These are phyloP conservation scores for Lithodes maja DNA, from an alignment of 2,888 invertebrate genomes.

Conservation along the genomic window DNA sequence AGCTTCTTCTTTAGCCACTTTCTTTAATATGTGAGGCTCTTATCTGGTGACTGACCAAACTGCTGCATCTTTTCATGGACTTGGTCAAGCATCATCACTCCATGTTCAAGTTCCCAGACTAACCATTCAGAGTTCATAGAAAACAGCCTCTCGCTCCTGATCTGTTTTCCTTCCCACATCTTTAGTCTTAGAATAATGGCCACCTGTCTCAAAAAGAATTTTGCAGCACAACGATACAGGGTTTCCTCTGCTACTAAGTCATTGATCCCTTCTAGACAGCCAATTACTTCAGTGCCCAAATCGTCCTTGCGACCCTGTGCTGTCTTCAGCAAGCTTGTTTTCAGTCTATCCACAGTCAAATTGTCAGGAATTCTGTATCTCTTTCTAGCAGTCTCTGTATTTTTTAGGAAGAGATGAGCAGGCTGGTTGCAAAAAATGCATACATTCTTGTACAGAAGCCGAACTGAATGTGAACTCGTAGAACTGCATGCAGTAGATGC, in stretches of 20 bases:
- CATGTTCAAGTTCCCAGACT: constrained; percentile 19
- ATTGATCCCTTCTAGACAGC: constrained; percentile 32
- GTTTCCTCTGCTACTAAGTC: constrained; percentile 45
- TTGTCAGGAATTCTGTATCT: constrained; percentile 33
- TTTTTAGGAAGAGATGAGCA: constrained; percentile 15
- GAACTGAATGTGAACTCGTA: constrained; percentile 10
- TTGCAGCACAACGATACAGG: constrained; percentile 37
- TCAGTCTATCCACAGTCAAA: constrained; percentile 44
- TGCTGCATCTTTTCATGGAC: constrained; percentile 29
- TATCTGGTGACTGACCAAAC: constrained; percentile 40
- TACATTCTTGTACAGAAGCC: constrained; percentile 8
- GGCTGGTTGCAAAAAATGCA: constrained; percentile 40
- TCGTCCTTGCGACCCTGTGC: constrained; percentile 35
- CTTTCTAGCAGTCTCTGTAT: constrained; percentile 30
- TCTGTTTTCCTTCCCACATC: constrained; percentile 17
- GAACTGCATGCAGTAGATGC: constrained; percentile 15
- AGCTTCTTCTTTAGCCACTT: constrained; percentile 31
- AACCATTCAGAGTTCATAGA: constrained; percentile 38
- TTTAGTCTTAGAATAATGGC: constrained; percentile 23
- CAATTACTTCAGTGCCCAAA: constrained; percentile 24
- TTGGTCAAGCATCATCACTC: constrained; percentile 11
- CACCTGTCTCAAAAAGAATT: constrained; percentile 24
- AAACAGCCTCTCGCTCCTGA: constrained; percentile 40
- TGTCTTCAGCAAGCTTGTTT: constrained; percentile 39
- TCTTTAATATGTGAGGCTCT: constrained; percentile 29